Evolutionary conservation across 2,797 vertebrate species (phyloP).

Genomic region (Lagocephalus sceleratus): DNA sequence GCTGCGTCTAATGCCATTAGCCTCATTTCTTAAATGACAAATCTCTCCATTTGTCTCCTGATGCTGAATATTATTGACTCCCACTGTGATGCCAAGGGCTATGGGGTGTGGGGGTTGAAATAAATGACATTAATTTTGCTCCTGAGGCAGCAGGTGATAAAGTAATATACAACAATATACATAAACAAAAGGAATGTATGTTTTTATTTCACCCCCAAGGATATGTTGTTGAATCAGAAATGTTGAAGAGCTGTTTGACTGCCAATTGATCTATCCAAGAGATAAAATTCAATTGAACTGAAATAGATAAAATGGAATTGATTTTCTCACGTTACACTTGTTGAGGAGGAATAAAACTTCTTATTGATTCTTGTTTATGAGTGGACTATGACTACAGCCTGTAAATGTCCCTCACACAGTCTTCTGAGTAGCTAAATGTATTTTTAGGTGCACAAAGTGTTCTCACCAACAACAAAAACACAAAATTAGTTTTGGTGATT

Average conservation of each 20-base stretch:
- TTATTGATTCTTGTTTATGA: slow-evolving; percentile 33
- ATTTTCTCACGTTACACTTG: slow-evolving; percentile 42
- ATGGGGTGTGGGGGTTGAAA: slow-evolving; percentile 58
- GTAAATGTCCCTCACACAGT: slow-evolving; percentile 1
- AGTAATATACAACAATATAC: slow-evolving; percentile 63
- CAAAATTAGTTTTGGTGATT: slow-evolving; percentile 48
- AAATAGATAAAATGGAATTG: slow-evolving; percentile 38
- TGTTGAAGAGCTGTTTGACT: slow-evolving; percentile 14
- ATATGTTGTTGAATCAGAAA: slow-evolving; percentile 12
- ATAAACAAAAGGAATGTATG: slow-evolving; percentile 58
- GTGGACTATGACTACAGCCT: slow-evolving; percentile 8
- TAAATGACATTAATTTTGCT: slow-evolving; percentile 74
- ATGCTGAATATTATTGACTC: slow-evolving; percentile 71
- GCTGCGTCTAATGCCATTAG: slow-evolving; percentile 61
- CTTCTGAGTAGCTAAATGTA: slow-evolving; percentile 20
- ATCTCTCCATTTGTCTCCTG: slow-evolving; percentile 65
- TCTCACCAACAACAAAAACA: slow-evolving; percentile 29
- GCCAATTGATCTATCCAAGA: slow-evolving; percentile 24
- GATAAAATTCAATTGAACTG: slow-evolving; percentile 33
- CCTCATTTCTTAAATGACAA: slow-evolving; percentile 64
- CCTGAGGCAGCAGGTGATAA: slow-evolving; percentile 67
- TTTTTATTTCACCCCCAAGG: slow-evolving; percentile 28
- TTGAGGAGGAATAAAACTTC: slow-evolving; percentile 7
- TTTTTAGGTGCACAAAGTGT: slow-evolving; percentile 31
- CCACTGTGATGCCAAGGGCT: slow-evolving; percentile 54